Percentiles rank a stretch among this genome's conserved stretches.
These are phyloP conservation scores for Argyra leucocephala DNA, from an alignment of 2,888 invertebrate species.

Conservation along the genomic window DNA sequence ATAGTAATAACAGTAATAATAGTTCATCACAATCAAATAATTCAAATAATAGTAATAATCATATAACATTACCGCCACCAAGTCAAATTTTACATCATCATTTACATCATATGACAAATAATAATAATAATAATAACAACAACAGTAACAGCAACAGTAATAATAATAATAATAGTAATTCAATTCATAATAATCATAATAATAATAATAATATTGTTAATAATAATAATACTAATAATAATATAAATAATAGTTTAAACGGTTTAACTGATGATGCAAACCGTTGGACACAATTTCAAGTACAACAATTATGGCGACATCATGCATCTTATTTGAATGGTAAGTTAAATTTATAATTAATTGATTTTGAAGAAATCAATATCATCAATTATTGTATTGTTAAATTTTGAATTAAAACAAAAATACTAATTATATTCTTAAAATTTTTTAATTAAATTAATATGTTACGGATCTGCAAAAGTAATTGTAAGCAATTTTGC, in stretches of 20 bases:
- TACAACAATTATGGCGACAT: conserved; percentile 44
- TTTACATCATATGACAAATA: conserved; percentile 40
- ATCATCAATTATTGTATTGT: no score
- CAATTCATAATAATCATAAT: conserved; percentile 32
- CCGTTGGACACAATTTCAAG: conserved; percentile 45
- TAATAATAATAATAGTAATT: conserved; percentile 30
- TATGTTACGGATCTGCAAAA: no score
- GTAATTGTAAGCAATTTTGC: no score
- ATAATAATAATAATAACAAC: conserved; percentile 22
- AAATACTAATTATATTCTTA: no score
- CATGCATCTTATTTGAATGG: conserved; percentile 44
- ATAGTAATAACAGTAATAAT: conserved; percentile 22
- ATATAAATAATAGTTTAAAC: conserved; percentile 23
- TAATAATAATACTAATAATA: conserved; percentile 24
- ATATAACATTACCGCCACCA: conserved; percentile 36
- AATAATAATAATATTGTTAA: conserved; percentile 25
- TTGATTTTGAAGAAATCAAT: no score
- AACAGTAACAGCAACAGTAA: conserved; percentile 24
- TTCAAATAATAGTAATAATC: conserved; percentile 29
- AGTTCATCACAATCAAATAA: conserved; percentile 24
- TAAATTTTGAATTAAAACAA: no score
- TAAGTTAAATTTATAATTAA: conserved; percentile 26
- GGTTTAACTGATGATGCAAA: conserved; percentile 35
- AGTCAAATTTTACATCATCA: conserved; percentile 42
- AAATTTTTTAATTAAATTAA: no score